Conservation (phyloP, 2,888 invertebrate species). For the Harpagoxenus sublaevis region DNA sequence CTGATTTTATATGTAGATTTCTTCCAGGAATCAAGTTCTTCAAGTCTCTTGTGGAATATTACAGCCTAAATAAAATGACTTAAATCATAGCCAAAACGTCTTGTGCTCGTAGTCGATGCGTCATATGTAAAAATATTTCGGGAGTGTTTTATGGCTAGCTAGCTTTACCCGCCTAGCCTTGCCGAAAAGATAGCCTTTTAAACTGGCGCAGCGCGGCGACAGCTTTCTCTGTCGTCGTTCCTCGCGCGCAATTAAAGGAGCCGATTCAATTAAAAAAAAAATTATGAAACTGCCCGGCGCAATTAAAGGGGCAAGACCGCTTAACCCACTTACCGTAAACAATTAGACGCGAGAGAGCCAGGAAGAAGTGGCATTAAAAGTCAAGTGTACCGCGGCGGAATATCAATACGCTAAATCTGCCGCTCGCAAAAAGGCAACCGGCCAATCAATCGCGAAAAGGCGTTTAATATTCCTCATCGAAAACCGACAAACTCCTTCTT, state of each 20-base stretch:
- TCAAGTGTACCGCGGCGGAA: constrained; percentile 53
- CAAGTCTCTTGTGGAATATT: background rate
- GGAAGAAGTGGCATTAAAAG: constrained; percentile 41
- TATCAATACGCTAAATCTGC: constrained; percentile 54
- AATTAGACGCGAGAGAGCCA: constrained; percentile 64
- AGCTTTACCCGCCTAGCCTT: constrained; percentile 5
- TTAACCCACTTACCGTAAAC: constrained; percentile 73
- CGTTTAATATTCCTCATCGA: constrained; percentile 6
- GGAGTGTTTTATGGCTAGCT: constrained; percentile 28
- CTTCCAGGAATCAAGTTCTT: background rate
- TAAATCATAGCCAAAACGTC: background rate
- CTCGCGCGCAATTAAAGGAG: constrained; percentile 72
- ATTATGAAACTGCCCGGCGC: constrained; percentile 68
- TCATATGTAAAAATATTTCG: constrained; percentile 29
- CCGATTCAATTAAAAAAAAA: constrained; percentile 71
- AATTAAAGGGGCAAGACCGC: constrained; percentile 73
- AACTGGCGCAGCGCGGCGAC: background rate
- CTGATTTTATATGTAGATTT: background rate
- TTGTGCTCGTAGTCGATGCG: background rate
- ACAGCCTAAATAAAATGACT: background rate
- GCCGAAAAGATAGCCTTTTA: constrained; percentile 35
- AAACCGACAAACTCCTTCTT: background rate
- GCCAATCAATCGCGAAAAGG: background rate
- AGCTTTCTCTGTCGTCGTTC: constrained; percentile 72
- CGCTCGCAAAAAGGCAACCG: constrained; percentile 21